Conservation (phyloP, 2,888 invertebrate genomes). For the Sminthurinus aureus region DNA sequence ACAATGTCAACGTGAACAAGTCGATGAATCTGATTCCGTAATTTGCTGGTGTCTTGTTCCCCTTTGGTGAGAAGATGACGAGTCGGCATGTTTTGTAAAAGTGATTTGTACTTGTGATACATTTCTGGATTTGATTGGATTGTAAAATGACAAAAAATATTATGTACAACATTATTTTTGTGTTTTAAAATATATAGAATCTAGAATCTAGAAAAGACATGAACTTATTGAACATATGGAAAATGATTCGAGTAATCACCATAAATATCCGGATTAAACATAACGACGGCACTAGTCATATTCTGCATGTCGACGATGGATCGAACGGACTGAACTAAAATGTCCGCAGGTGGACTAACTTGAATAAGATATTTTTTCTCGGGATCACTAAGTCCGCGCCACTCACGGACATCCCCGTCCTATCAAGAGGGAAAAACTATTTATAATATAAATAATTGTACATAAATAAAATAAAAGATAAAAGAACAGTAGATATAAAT, state of each 20-base stretch:
- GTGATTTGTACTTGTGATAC: constrained; percentile 92
- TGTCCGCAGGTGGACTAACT: constrained; percentile 83
- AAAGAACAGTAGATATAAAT: neutral
- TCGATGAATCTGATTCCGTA: constrained; percentile 75
- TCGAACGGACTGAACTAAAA: constrained; percentile 82
- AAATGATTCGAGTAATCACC: too few relatives aligned
- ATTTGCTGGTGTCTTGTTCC: constrained; percentile 63
- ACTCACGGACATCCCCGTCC: constrained; percentile 76
- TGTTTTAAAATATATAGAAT: too few relatives aligned
- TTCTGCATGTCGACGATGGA: constrained; percentile 83
- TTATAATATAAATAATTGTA: neutral
- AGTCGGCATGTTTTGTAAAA: constrained; percentile 88
- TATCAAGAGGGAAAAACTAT: neutral
- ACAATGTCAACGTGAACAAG: constrained; percentile 84
- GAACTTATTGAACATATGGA: too few relatives aligned
- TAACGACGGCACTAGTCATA: constrained; percentile 88
- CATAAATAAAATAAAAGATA: too few relatives aligned
- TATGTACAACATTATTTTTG: too few relatives aligned
- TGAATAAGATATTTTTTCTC: constrained; percentile 81
- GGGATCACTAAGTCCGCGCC: constrained; percentile 76
- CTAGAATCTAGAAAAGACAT: too few relatives aligned
- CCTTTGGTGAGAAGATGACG: constrained; percentile 78
- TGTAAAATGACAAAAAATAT: too few relatives aligned
- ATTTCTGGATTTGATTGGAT: constrained; percentile 70
- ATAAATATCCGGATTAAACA: constrained; percentile 83